Conservation (phyloP, 2,797 vertebrate genomes). For the Hirundo rustica region DNA sequence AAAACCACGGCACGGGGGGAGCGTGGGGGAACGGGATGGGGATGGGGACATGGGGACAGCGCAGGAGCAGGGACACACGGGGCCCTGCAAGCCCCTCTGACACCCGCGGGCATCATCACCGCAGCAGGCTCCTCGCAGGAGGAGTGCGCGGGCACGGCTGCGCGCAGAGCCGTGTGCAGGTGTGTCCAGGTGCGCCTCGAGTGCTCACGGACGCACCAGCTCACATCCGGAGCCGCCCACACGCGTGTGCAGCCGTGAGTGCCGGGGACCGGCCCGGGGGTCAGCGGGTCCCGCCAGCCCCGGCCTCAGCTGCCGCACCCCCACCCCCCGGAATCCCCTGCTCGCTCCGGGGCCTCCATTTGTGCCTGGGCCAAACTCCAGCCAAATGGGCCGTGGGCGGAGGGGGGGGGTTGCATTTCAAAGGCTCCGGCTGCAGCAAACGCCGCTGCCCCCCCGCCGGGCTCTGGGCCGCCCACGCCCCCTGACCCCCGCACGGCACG, state of each 20-base stretch:
- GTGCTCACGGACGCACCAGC: fast-evolving
- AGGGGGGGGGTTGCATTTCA: constrained; percentile 42
- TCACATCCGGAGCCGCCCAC: neutral
- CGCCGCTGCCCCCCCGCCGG: neutral
- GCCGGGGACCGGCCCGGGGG: neutral
- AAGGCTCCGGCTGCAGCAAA: constrained; percentile 45
- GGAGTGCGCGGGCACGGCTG: neutral
- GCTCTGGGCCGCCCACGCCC: neutral
- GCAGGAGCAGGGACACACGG: fast-evolving
- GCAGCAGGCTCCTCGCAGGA: neutral
- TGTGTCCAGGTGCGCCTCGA: fast-evolving
- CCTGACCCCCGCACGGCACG: constrained; percentile 1
- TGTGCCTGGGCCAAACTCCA: constrained; percentile 48
- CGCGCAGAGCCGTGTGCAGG: neutral
- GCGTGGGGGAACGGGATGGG: too few relatives aligned
- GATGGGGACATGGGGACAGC: neutral
- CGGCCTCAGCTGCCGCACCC: neutral
- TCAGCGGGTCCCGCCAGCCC: neutral
- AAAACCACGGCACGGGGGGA: neutral
- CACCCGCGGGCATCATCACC: fast-evolving
- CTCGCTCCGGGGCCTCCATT: neutral
- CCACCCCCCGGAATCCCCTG: neutral
- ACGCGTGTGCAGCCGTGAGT: fast-evolving
- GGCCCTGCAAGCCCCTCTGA: fast-evolving
- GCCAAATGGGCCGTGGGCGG: constrained; percentile 34